Evolutionary conservation across 2,113 vertebrate genomes (phyloP), one percentile per base, ranked within the genome.

Genomic region (Hippoglossus stenolepis): DNA sequence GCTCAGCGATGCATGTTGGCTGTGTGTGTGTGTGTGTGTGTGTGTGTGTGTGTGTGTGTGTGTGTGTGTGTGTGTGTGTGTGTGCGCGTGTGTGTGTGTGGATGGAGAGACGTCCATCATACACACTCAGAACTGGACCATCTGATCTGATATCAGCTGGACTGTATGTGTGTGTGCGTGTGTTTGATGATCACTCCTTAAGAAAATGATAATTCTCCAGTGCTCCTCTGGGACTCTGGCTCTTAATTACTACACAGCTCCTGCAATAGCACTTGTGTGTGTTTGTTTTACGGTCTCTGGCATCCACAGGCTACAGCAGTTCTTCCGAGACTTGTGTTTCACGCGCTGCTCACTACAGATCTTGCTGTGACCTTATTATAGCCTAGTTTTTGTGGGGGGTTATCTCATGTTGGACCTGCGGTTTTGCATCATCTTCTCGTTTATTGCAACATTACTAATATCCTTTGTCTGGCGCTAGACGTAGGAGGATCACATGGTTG

Each of bases 191-290:
- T n/a, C 23, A 15, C 23, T 4, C 20, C n/a, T 60, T 6, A 11
- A 38, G 47, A 70, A 26, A 12, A 64, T 9, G 1, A 3, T 35
- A 8, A 12, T 53, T 23, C 24, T 5, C 61, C 71, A 24, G 53
- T 56, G 43, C 2, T 67, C 15, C 49, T 79, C 51, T n/a, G 53
- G 73, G 70, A 77, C 75, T 72, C 60, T 24, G 35, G 43, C 65
- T 82, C 61, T 58, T 64, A 21, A 63, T 26, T n/a, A 54, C 51
- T 54, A 20, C 51, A 54, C 51, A 21, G 45, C 45, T 51, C 49
- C 17, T 51, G 5, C 13, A 17, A 7, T 51, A 18, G 5, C 51
- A 8, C 51, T 54, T n/a, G 20, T 17, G 45, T 13, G 63, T 47
- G 26, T 75, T 65, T 70, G 35, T 78, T 84, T 35, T 23, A n/a